Conservation (phyloP, 2,888 invertebrate genomes). For the Colostygia pectinataria region DNA sequence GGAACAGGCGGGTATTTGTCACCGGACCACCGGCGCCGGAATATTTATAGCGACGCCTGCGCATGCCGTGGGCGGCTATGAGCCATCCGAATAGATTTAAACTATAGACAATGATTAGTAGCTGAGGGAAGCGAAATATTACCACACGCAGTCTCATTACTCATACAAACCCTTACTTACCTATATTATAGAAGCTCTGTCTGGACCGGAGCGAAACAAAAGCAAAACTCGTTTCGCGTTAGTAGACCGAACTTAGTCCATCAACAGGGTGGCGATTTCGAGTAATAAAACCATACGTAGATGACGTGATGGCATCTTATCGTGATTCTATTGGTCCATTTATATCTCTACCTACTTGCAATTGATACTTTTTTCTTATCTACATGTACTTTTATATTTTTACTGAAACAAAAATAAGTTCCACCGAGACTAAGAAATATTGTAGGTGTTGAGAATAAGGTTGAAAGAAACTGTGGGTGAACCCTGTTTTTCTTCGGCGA, state of each 20-base stretch:
- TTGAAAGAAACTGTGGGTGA: too few species aligned
- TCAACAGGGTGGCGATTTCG: too few species aligned
- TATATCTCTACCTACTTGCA: neutral
- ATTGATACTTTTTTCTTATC: neutral
- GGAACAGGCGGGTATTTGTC: slow-evolving; percentile 76
- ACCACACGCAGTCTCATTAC: slow-evolving; percentile 36
- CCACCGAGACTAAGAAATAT: too few species aligned
- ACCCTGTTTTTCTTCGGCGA: slow-evolving; percentile 2
- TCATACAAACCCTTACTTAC: slow-evolving; percentile 46
- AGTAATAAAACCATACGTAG: too few species aligned
- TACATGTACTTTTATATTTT: too few species aligned
- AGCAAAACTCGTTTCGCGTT: neutral
- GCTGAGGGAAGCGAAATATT: slow-evolving; percentile 41
- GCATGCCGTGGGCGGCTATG: slow-evolving; percentile 64
- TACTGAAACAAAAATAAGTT: too few species aligned
- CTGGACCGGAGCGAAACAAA: too few species aligned
- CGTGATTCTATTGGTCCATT: too few species aligned
- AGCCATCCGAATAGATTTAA: slow-evolving; percentile 52
- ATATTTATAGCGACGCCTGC: slow-evolving; percentile 79
- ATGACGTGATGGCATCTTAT: too few species aligned
- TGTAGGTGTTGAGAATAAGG: too few species aligned
- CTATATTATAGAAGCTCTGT: too few species aligned
- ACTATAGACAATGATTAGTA: slow-evolving; percentile 49
- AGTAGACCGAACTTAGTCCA: neutral
- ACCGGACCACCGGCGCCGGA: slow-evolving; percentile 79